These are phyloP conservation scores for Drosophila pachea DNA, from an alignment of 1,140 invertebrate genomes.

Conservation along the genomic window DNA sequence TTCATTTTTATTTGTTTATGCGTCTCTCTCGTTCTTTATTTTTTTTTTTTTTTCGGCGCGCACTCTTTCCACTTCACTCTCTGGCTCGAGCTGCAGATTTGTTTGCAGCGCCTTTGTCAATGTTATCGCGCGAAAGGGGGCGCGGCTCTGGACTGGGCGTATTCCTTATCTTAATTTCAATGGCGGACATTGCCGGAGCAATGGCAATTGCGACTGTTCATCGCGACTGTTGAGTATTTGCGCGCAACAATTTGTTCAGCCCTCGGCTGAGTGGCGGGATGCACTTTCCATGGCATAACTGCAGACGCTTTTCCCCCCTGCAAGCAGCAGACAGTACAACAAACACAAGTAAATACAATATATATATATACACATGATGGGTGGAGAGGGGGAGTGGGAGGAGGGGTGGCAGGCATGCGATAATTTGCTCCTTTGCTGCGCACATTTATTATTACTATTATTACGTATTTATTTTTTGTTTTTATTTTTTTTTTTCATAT, in stretches of 20 bases:
- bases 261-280: constrained; percentile 36
- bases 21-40: constrained; percentile 16
- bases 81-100: neutral
- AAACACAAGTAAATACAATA: constrained; percentile 8
- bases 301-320: constrained; percentile 37
- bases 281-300: constrained; percentile 51
- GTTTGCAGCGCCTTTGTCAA: constrained; percentile 28
- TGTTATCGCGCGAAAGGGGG: constrained; percentile 15
- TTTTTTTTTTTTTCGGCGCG: too few relatives aligned
- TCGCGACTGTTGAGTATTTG: constrained; percentile 56
- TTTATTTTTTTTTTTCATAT: neutral
- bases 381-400: too few relatives aligned
- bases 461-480: constrained; percentile 25
- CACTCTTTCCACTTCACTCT: constrained; percentile 7
- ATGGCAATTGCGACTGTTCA: constrained; percentile 22
- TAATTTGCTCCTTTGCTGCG: constrained; percentile 41
- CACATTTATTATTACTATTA: constrained; percentile 45
- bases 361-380: constrained; percentile 3
- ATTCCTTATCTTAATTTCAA: constrained; percentile 46
- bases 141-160: too few relatives aligned
- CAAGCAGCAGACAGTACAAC: constrained; percentile 13
- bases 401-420: constrained; percentile 22
- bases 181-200: constrained; percentile 6
- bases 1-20: constrained; percentile 65
- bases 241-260: constrained; percentile 54